A percentile compares a stretch with the other conserved stretches of the same genome.
phyloP scores from a whole-genome alignment of 2,888 invertebrate genomes.

The Minunthozetes semirufus region DNA sequence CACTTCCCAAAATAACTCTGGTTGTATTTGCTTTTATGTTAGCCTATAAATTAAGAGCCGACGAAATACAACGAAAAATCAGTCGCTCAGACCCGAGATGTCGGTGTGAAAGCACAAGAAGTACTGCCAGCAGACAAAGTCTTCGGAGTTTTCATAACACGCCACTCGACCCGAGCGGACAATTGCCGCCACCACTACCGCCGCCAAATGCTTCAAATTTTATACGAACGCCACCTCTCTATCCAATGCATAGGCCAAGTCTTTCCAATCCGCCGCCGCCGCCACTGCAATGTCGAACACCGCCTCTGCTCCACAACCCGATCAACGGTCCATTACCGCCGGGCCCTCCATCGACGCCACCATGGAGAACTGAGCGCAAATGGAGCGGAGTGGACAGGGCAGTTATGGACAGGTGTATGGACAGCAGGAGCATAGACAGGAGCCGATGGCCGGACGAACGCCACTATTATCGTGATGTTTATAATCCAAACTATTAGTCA shows the following conservation, averaged over 20 bases:
- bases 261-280: constrained; percentile 26
- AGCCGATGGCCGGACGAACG: constrained; percentile 17
- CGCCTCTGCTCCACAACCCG: neutral
- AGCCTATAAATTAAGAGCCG: constrained; percentile 30
- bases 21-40: constrained; percentile 34
- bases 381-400: neutral
- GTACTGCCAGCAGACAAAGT: constrained; percentile 24
- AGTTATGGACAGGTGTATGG: no score
- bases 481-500: constrained; percentile 35
- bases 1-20: constrained; percentile 24
- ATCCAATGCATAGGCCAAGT: constrained; percentile 36
- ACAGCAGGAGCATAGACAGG: neutral
- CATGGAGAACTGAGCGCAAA: constrained; percentile 32
- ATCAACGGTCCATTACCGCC: constrained; percentile 27
- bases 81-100: constrained; percentile 28
- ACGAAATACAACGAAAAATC: constrained; percentile 34
- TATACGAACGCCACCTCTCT: constrained; percentile 33
- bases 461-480: constrained; percentile 36
- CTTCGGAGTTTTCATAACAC: constrained; percentile 15
- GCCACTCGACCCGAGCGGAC: constrained; percentile 1
- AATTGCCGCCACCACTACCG: constrained; percentile 18
- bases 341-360: neutral
- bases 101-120: constrained; percentile 17
- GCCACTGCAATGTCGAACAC: constrained; percentile 20
- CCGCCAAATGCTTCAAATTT: constrained; percentile 23